Percentiles rank a stretch among this genome's conserved stretches.
Conservation (phyloP, 2,113 vertebrate species). For the Corythornis vintsioides region DNA sequence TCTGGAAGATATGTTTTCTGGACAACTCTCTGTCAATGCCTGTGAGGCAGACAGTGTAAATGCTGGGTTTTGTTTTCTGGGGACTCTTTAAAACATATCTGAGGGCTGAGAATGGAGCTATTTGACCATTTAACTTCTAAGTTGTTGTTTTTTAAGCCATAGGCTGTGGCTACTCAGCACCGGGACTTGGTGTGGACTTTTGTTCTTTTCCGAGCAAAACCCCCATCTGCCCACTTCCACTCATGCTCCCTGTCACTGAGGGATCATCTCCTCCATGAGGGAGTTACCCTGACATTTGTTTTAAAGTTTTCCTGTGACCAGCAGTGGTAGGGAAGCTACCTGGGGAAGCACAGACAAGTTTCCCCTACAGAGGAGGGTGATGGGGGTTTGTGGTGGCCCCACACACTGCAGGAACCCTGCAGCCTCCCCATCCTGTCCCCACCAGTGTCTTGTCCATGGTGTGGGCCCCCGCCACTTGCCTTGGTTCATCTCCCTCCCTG, state of each 20-base stretch:
- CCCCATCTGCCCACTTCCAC: neutral
- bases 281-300: constrained; percentile 1
- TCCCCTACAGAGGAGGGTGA: neutral
- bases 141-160: neutral
- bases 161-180: neutral
- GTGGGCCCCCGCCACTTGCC: accelerated
- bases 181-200: neutral
- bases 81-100: neutral
- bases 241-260: neutral
- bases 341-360: accelerated
- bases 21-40: too few species aligned
- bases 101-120: neutral
- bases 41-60: neutral
- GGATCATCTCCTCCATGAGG: neutral
- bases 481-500: neutral
- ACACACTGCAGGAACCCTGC: accelerated
- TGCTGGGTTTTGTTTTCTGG: neutral
- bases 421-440: neutral
- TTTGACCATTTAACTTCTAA: neutral
- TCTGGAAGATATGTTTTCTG: neutral
- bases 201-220: neutral
- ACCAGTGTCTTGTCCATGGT: accelerated
- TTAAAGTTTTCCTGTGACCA: constrained; percentile 42
- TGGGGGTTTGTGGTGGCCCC: accelerated
- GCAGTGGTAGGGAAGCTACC: neutral